phyloP scores from a whole-genome alignment of 2,113 vertebrate genomes.

The Apteryx owenii region DNA sequence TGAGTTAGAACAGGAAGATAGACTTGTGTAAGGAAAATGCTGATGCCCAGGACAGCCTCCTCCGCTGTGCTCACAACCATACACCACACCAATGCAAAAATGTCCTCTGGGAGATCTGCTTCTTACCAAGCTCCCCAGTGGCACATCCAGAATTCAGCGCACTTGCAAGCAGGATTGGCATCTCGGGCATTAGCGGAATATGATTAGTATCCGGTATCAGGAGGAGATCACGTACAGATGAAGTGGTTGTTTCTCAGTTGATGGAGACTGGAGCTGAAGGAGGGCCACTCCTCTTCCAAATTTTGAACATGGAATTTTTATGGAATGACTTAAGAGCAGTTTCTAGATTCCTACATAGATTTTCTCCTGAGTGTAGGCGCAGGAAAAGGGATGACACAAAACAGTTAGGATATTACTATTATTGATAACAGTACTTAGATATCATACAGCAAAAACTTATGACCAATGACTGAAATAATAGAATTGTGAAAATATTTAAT shows the following conservation, averaged over 20 bases:
- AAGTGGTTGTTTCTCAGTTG: not conserved
- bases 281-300: not conserved
- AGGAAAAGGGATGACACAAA: not conserved
- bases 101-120: not conserved
- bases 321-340: not conserved
- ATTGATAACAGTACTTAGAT: not conserved
- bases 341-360: not conserved
- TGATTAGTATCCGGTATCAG: accelerated
- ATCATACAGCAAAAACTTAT: not conserved
- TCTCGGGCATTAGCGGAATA: accelerated
- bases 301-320: not conserved
- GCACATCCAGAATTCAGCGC: not conserved
- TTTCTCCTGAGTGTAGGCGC: not conserved
- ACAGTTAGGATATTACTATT: not conserved
- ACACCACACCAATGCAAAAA: not conserved
- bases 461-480: not conserved
- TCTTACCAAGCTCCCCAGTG: not conserved
- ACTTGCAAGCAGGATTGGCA: not conserved
- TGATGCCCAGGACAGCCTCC: not conserved
- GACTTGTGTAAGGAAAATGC: not conserved
- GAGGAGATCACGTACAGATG: not conserved
- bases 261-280: not conserved
- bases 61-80: not conserved
- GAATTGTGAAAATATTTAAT: not conserved
- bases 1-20: not conserved